These are phyloP conservation scores for Brachystomella parvula DNA, from an alignment of 1,140 invertebrate genomes.

Conservation along the genomic window DNA sequence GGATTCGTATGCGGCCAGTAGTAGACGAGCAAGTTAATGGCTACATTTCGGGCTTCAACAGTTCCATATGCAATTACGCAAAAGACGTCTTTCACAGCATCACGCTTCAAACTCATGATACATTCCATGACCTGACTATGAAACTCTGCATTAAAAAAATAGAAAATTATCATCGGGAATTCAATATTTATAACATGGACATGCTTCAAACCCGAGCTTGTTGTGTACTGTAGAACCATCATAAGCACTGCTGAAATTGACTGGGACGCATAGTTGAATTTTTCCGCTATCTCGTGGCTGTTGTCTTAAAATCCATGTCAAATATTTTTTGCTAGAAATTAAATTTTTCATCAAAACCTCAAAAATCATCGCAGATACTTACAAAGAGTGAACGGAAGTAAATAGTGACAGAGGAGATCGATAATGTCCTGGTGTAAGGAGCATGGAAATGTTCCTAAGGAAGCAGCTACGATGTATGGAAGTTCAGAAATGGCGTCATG, in stretches of 20 bases:
- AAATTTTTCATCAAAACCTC: no score
- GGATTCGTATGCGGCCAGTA: constrained; percentile 99
- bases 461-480: constrained; percentile 86
- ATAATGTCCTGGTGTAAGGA: constrained; percentile 90
- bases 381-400: constrained; percentile 94
- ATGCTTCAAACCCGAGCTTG: constrained; percentile 69
- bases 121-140: constrained; percentile 92
- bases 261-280: constrained; percentile 76
- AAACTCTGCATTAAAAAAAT: constrained; percentile 55
- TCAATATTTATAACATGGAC: constrained; percentile 25
- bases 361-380: no score
- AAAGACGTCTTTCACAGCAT: constrained; percentile 83
- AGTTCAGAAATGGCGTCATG: constrained; percentile 89
- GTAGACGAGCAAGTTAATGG: constrained; percentile 93
- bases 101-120: constrained; percentile 82
- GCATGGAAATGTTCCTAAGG: constrained; percentile 81
- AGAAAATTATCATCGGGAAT: not conserved
- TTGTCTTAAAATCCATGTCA: constrained; percentile 31
- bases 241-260: constrained; percentile 92
- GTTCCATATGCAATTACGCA: constrained; percentile 96
- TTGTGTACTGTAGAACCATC: constrained; percentile 94
- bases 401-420: constrained; percentile 89
- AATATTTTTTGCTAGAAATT: constrained; percentile 19
- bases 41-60: constrained; percentile 75
- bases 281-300: constrained; percentile 43